Base-by-base conservation (phyloP, 1,140 invertebrate species). In the Akabosia matsudoensis region DNA sequence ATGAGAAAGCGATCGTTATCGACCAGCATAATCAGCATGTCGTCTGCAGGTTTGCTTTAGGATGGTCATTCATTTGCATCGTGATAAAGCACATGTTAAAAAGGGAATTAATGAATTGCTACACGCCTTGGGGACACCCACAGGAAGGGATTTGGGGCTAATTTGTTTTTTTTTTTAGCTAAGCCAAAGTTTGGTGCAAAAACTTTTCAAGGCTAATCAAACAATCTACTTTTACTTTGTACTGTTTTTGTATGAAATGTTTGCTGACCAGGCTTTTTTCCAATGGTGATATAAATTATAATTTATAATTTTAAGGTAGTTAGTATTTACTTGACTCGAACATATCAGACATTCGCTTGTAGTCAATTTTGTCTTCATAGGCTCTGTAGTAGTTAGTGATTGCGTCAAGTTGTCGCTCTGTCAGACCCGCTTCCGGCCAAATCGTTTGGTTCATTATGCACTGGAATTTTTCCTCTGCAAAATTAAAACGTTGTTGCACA, bases 341-440 rank as follows among this genome's bases (percentile, higher is more conserved):
- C 80, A 81, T 81, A 10, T 77, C 78, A n/a, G 78, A 74, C 78
- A 81, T 79, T 33, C 78, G 33, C 37, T 77, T 75, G 73, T 81
- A 81, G 34, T 81, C 76, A 67, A 81, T 81, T 33, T 71, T 78
- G 34, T 76, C 72, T 33, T 78, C 80, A 75, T 78, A 79, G 7
- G 78, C 80, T 52, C 80, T 24, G 70, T 79, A 81, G 75, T 81
- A 81, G 71, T 81, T 81, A 22, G 80, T 79, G 26, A 81, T 33
- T 31, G 80, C 80, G 4, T 81, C 80, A 61, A 81, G 64, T 51
- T 81, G 78, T 24, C 78, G 16, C 0, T 77, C 75, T 7, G 80
- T 81, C 18, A 81, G 33, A 33, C 77, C 80, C n/a, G 78, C 78
- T 76, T 81, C 80, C 16, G 80, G 78, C 10, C 79, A 76, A 14